These are phyloP conservation scores for Pseudococcus longispinus DNA, from an alignment of 2,888 invertebrate genomes.

Conservation along the genomic window DNA sequence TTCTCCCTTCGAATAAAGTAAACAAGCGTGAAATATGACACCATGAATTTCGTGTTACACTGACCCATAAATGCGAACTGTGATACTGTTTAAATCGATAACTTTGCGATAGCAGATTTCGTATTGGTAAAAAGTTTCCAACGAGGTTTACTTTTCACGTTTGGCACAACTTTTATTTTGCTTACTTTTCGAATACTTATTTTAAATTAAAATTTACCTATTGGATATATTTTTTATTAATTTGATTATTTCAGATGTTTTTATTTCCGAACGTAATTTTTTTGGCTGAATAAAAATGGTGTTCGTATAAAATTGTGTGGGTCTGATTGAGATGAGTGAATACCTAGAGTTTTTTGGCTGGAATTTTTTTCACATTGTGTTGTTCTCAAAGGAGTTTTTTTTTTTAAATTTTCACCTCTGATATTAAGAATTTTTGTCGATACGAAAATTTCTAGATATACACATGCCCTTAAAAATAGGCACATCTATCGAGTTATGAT, in stretches of 20 bases:
- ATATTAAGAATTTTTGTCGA: neutral
- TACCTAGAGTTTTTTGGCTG: neutral
- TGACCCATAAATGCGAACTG: slow-evolving; percentile 41
- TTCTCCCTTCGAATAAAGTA: neutral
- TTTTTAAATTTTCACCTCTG: neutral
- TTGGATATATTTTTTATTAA: neutral
- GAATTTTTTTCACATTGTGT: neutral
- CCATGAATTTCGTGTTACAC: slow-evolving; percentile 31
- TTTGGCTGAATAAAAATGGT: neutral
- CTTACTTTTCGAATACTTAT: neutral
- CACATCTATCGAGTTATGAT: no score
- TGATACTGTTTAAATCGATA: slow-evolving; percentile 39
- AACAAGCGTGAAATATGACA: slow-evolving; percentile 32
- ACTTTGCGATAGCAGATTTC: slow-evolving; percentile 26
- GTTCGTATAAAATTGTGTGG: neutral
- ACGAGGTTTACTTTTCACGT: neutral
- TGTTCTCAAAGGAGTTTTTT: neutral
- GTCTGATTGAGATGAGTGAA: neutral
- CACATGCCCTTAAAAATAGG: no score
- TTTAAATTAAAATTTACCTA: neutral
- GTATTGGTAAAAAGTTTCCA: neutral
- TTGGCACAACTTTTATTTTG: neutral
- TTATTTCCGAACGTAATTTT: neutral
- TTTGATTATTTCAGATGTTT: neutral
- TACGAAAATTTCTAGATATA: neutral